Evolutionary conservation across 1,140 invertebrate species (phyloP), one percentile per base, ranked within the genome.

Genomic region (Araneus ventricosus): DNA sequence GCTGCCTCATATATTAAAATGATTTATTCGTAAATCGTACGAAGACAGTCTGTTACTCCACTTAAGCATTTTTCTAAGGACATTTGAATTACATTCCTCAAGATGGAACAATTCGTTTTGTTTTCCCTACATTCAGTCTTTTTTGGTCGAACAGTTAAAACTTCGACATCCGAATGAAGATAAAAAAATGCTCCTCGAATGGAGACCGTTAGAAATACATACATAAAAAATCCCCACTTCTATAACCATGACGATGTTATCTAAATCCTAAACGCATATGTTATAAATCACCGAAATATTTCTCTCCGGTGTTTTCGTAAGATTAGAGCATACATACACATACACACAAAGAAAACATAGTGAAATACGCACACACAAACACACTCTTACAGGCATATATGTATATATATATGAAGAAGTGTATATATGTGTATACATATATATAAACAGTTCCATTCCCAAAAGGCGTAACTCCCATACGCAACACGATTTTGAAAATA

Each of bases 181-280:
- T 27, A 80, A 10, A 79, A 84, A 86, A 85, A 57, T 8, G 10
- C 41, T 22, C n/a, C 34, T 37, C 14, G 27, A n/a, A 27, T 52
- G 57, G 22, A 90, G 17, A 57, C 27, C 37, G 80, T 86, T 85
- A 70, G 61, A 92, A 27, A 70, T 59, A 86, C 82, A 80, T 80
- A 27, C 70, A 86, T 34, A 92, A 70, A 92, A 91, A 82, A 67
- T 30, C n/a, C 90, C 39, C 27, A 70, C 80, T 88, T 79, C 92
- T 57, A 93, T 88, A 88, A 88, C 85, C 92, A 88, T 86, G 92
- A 93, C 67, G 80, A 93, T 93, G 70, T 82, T 93, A 88, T 93
- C 90, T 92, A 86, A 92, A 92, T 92, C 92, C 85, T 93, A 93
- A 93, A 93, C 57, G 92, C 86, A 93, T 93, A 82, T 45, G 92